Conservation (phyloP, 1,140 invertebrate genomes). For the Procambarus clarkii region DNA sequence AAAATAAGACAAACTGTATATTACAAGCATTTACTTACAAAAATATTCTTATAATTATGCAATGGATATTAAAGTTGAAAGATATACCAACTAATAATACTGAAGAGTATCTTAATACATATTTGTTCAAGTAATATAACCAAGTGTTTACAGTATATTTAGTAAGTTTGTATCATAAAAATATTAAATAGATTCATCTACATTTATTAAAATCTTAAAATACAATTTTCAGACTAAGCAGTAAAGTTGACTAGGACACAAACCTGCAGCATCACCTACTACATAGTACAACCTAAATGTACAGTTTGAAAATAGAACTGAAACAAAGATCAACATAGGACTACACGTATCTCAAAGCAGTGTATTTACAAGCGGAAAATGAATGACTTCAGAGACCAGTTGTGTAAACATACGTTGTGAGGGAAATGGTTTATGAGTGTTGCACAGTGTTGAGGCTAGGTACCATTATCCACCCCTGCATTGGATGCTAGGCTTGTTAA, state of each 20-base stretch:
- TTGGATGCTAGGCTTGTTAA: too few species aligned
- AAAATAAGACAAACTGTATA: neutral
- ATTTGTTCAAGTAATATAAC: conserved; percentile 11
- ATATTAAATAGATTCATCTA: neutral
- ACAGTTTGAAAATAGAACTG: neutral
- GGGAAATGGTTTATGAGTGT: neutral
- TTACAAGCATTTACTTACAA: conserved; percentile 21
- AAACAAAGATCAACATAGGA: neutral
- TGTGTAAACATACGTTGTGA: neutral
- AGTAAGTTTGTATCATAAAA: neutral
- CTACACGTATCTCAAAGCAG: neutral
- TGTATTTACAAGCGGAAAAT: neutral
- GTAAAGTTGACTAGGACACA: neutral
- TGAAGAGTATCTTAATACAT: conserved; percentile 12
- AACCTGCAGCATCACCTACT: neutral
- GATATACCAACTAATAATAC: conserved; percentile 31
- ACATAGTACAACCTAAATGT: too few species aligned
- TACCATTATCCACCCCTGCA: too few species aligned
- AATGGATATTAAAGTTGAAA: conserved; percentile 1
- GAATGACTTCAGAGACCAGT: neutral
- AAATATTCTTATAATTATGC: conserved; percentile 23
- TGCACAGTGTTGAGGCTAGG: neutral
- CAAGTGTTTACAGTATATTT: neutral
- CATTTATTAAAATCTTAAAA: neutral
- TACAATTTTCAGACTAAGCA: neutral